These are phyloP conservation scores for Holothuria glaberrima DNA, from an alignment of 35 echinoderm and acorn worm genomes.

Conservation along the genomic window DNA sequence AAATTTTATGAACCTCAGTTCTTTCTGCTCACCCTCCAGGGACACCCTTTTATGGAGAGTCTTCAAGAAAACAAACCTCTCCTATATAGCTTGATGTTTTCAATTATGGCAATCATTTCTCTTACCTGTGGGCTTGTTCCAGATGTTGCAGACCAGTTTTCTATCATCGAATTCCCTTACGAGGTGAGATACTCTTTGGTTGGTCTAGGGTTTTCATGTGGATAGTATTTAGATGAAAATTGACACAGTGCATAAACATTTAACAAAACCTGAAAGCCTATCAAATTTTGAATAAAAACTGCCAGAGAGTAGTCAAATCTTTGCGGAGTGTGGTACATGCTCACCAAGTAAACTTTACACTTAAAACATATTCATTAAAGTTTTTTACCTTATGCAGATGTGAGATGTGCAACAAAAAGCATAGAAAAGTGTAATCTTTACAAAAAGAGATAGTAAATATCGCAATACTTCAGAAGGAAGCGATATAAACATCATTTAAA, in stretches of 20 bases:
- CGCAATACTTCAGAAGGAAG: no score
- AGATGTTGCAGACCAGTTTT: conserved; percentile 88
- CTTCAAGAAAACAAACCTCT: conserved; percentile 92
- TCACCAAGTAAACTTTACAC: no score
- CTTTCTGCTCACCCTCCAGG: conserved; percentile 60
- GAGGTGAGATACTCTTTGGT: conserved; percentile 63
- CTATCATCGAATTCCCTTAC: conserved; percentile 85
- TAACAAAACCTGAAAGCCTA: background rate
- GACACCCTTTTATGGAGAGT: conserved; percentile 97
- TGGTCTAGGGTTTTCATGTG: no score
- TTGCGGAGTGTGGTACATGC: background rate
- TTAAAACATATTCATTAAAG: no score
- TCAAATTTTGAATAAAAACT: background rate
- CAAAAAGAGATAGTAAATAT: no score
- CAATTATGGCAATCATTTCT: conserved; percentile 60
- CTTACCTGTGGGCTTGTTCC: conserved; percentile 79
- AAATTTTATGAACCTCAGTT: background rate
- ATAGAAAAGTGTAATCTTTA: no score
- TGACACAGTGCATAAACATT: background rate
- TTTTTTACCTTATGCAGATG: no score
- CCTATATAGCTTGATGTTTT: conserved; percentile 85
- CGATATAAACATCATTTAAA: no score
- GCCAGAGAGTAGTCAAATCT: background rate
- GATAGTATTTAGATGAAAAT: background rate
- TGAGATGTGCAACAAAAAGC: no score